Percentiles rank a stretch among this genome's conserved stretches.
These are phyloP conservation scores for Aspidapion aeneum DNA, from an alignment of 2,888 invertebrate species.

Conservation along the genomic window DNA sequence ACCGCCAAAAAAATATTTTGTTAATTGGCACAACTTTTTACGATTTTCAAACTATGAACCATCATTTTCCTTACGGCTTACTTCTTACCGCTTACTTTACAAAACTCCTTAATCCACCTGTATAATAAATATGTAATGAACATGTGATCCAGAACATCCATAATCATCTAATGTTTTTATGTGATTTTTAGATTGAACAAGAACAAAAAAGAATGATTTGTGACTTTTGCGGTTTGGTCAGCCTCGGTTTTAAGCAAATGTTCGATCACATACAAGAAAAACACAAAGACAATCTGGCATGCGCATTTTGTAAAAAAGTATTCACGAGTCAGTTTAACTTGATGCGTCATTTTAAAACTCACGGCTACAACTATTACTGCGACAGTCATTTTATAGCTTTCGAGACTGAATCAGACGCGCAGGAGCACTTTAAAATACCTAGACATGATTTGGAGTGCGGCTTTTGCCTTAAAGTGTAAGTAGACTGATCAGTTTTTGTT, in stretches of 20 bases:
- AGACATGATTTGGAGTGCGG: neutral
- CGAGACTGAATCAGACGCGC: neutral
- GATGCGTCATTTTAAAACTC: constrained; percentile 17
- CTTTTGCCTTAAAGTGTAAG: neutral
- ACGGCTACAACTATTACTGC: neutral
- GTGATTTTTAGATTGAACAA: no score
- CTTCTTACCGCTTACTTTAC: no score
- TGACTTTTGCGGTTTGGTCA: neutral
- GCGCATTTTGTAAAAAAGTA: constrained; percentile 17
- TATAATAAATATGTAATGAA: no score
- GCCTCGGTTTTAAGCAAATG: neutral
- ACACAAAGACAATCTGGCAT: neutral
- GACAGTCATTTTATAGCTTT: neutral
- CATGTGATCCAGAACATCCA: no score
- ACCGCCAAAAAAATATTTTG: no score
- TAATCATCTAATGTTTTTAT: no score
- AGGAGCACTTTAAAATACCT: neutral
- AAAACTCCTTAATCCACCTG: no score
- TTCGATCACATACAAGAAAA: neutral
- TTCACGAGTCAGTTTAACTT: constrained; percentile 12
- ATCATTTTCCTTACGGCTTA: no score
- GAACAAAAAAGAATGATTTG: neutral
- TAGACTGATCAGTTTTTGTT: no score
- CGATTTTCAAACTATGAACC: no score
- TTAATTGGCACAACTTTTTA: no score